These are phyloP conservation scores for Pyxicephalus adspersus DNA, from an alignment of 2,113 vertebrate genomes.

Conservation along the genomic window DNA sequence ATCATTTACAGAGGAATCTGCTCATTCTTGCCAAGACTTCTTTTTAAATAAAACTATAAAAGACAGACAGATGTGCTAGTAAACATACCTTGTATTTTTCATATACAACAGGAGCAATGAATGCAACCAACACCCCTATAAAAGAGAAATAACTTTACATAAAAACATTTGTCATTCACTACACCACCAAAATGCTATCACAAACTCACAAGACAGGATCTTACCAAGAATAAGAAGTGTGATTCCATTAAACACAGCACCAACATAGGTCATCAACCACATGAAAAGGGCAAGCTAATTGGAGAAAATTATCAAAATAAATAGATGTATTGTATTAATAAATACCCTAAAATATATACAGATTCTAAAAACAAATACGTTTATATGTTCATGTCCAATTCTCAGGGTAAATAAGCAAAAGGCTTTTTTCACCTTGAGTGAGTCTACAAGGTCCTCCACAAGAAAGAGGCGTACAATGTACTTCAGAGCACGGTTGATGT, in stretches of 20 bases:
- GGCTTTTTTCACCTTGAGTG: slow-evolving; percentile 78
- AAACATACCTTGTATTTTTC: slow-evolving; percentile 89
- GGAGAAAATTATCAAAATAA: slow-evolving; percentile 6
- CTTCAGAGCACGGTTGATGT: slow-evolving; percentile 82
- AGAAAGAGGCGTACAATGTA: slow-evolving; percentile 85
- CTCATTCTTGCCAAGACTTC: no score
- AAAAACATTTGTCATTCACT: background rate
- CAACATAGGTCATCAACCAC: slow-evolving; percentile 91
- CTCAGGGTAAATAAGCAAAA: background rate
- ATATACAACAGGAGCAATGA: slow-evolving; percentile 83
- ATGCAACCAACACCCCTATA: slow-evolving; percentile 81
- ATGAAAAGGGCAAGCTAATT: slow-evolving; percentile 87
- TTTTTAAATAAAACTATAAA: no score
- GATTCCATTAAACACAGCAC: slow-evolving; percentile 90
- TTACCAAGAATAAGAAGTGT: slow-evolving; percentile 91
- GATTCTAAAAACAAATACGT: background rate
- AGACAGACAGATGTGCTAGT: no score
- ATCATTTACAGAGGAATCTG: no score
- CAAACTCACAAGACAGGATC: slow-evolving; percentile 20
- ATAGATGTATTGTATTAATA: no score
- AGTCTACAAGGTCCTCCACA: slow-evolving; percentile 90
- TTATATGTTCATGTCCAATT: no score
- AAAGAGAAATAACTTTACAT: background rate
- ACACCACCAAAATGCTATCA: no score
- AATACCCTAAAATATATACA: background rate